Evolutionary conservation across 2,113 vertebrate species (phyloP), one percentile per base, ranked within the genome.

Genomic region (Eolophus roseicapilla): DNA sequence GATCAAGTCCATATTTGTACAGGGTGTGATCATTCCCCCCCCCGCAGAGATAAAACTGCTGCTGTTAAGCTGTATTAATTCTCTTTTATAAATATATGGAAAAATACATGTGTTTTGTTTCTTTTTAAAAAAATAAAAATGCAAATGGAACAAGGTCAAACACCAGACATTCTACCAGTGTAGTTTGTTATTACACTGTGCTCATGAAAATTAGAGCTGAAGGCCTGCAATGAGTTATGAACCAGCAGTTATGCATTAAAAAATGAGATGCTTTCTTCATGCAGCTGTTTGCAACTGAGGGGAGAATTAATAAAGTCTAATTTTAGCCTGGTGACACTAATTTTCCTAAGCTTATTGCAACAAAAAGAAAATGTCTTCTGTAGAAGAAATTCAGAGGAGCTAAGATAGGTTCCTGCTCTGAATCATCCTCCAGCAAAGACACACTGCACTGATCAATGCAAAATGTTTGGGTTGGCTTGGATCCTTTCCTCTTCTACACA

Each of bases 1-100:
- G 29, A n/a, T 59, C 57, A 91, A 90, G 21, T 21, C 33, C 79
- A 43, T 96, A 90, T 95, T 92, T 97, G 92, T 80, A 82, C 46
- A 94, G 94, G 90, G 94, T 89, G 88, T 92, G 95, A 70, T 95
- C 14, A 2, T 77, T 96, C 50, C 83, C 69, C 92, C 90, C 92
- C 94, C 94, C 91, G 92, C 93, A 94, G 95, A 92, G 95, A 95
- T 76, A 79, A 76, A 94, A 88, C 76, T 73, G 25, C 46, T 90
- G 50, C 70, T 87, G 43, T 86, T 93, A 84, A 35, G 16, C 60
- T 64, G 46, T 23, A 71, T 52, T 82, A 94, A 62, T 15, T 92
- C 28, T 41, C 21, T 64, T 91, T 9, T 2, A 43, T 87, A 74
- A 92, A 52, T 57, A 87, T 24, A 20, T 41, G 83, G 82, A 59